A percentile compares a stretch with the other conserved stretches of the same genome.
phyloP scores from a whole-genome alignment of 2,797 vertebrate genomes.

The Lepilemur ruficaudatus region DNA sequence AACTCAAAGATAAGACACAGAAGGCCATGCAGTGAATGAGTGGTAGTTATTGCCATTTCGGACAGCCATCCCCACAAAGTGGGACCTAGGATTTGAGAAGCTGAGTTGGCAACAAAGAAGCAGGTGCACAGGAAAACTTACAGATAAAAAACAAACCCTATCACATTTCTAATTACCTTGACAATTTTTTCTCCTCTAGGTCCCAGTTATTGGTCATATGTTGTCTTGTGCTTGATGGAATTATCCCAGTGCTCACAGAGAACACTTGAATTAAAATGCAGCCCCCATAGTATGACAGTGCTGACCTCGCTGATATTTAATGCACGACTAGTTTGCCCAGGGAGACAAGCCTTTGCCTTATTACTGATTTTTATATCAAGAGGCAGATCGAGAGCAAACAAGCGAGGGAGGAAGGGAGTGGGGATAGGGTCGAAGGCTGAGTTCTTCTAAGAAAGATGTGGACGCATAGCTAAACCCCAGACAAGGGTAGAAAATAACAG shows the following conservation, averaged over 20 bases:
- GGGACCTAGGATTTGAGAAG: neutral
- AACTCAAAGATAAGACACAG: neutral
- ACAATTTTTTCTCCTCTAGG: neutral
- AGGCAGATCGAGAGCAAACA: neutral
- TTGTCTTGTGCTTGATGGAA: neutral
- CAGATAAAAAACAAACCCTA: neutral
- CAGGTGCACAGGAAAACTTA: neutral
- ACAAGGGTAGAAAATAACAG: neutral
- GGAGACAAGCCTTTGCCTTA: neutral
- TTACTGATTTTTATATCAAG: neutral
- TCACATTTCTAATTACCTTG: neutral
- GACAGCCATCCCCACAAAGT: neutral
- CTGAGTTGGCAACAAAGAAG: neutral
- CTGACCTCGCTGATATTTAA: neutral
- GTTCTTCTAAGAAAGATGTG: neutral
- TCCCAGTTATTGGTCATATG: neutral
- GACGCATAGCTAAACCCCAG: neutral
- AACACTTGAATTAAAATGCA: neutral
- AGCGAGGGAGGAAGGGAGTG: fast-evolving
- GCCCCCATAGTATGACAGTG: neutral
- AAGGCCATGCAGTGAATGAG: fast-evolving
- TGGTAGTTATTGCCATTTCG: neutral
- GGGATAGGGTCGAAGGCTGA: neutral
- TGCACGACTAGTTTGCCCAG: neutral
- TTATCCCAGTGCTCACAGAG: neutral